A percentile compares a stretch with the other conserved stretches of the same genome.
Conservation (phyloP, 1,140 invertebrate genomes). For the Argopecten irradians region DNA sequence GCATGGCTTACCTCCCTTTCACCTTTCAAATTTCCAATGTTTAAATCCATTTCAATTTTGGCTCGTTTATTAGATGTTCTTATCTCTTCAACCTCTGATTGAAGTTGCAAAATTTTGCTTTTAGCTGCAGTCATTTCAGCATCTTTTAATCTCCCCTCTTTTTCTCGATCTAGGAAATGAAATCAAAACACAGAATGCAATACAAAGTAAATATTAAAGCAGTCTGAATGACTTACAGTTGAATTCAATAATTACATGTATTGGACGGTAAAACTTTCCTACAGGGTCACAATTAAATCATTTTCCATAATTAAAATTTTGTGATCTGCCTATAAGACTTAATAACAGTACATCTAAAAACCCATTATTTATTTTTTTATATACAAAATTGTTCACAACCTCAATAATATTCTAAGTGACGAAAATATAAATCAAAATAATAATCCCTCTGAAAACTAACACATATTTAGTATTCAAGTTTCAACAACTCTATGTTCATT, state of each 20-base stretch:
- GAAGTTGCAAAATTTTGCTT: slow-evolving; percentile 55
- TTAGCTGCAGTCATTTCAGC: slow-evolving; percentile 60
- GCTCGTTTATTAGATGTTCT: slow-evolving; percentile 60
- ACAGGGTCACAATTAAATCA: neutral
- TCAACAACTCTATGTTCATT: too few relatives aligned
- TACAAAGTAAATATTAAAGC: neutral
- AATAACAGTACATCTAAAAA: too few relatives aligned
- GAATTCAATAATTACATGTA: too few relatives aligned
- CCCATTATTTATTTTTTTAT: too few relatives aligned
- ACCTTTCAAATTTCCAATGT: slow-evolving; percentile 47
- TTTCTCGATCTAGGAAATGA: slow-evolving; percentile 63
- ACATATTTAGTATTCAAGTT: too few relatives aligned
- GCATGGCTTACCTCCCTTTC: slow-evolving; percentile 52
- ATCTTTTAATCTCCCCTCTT: slow-evolving; percentile 52
- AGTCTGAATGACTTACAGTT: too few relatives aligned
- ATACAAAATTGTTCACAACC: too few relatives aligned
- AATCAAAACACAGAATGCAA: neutral
- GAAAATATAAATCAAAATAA: too few relatives aligned
- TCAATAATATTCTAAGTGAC: too few relatives aligned
- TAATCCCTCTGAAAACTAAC: too few relatives aligned
- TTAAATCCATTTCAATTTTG: slow-evolving; percentile 63
- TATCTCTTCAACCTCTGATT: slow-evolving; percentile 49
- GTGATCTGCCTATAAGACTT: too few relatives aligned
- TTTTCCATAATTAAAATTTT: neutral
- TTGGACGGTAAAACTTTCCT: neutral